phyloP scores from a whole-genome alignment of 2,797 vertebrate species.

The Parauchenoglanis punctatus region DNA sequence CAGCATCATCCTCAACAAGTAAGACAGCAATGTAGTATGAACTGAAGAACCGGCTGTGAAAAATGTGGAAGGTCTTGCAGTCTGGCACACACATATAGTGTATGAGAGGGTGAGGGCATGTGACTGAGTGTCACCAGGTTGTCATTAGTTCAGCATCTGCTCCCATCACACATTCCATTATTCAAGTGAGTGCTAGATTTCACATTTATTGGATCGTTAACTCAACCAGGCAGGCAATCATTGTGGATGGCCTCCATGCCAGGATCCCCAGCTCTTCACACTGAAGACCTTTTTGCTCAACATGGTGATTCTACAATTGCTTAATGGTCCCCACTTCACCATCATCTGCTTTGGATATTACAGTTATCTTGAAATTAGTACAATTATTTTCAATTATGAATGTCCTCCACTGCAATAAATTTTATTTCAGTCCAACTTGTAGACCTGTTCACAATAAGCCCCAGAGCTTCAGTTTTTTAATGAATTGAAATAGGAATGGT shows the following conservation, averaged over 20 bases:
- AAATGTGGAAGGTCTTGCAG: constrained; percentile 57
- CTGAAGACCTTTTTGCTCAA: constrained; percentile 33
- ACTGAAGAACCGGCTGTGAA: constrained; percentile 35
- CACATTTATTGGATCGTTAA: constrained; percentile 86
- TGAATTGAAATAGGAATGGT: constrained; percentile 18
- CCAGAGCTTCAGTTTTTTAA: constrained; percentile 10
- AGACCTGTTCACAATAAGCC: not conserved
- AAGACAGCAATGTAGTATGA: constrained; percentile 11
- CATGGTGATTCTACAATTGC: constrained; percentile 25
- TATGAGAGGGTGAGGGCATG: constrained; percentile 69
- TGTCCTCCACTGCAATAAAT: not conserved
- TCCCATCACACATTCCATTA: constrained; percentile 85
- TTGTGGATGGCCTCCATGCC: constrained; percentile 75
- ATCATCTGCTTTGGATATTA: constrained; percentile 34
- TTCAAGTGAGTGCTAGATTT: constrained; percentile 75
- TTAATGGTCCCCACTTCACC: constrained; percentile 36
- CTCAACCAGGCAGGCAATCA: constrained; percentile 86
- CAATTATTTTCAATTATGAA: constrained; percentile 17
- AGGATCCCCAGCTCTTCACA: constrained; percentile 45
- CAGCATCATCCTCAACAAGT: constrained; percentile 5
- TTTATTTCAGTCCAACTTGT: not conserved
- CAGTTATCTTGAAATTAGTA: constrained; percentile 18
- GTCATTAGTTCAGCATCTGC: constrained; percentile 87
- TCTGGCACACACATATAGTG: constrained; percentile 35
- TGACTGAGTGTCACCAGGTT: constrained; percentile 85